phyloP scores from a whole-genome alignment of 2,797 vertebrate species.

The Cheirogaleus major region DNA sequence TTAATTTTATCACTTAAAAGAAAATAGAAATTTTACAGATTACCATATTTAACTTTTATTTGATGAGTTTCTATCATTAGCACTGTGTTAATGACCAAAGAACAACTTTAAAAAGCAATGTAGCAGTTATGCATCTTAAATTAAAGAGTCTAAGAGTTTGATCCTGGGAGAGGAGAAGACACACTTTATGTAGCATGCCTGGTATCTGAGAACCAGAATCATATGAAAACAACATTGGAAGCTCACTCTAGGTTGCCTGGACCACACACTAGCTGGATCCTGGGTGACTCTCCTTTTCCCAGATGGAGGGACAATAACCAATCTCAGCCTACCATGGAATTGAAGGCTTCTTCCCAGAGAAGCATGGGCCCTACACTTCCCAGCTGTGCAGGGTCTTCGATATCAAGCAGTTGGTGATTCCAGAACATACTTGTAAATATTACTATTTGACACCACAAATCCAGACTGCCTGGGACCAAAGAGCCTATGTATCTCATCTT shows the following conservation, averaged over 20 bases:
- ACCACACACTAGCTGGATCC: neutral
- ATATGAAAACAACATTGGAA: neutral
- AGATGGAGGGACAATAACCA: neutral
- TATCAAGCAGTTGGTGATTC: neutral
- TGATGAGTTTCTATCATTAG: neutral
- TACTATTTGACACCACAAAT: neutral
- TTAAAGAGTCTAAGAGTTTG: neutral
- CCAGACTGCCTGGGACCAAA: neutral
- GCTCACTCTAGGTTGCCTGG: neutral
- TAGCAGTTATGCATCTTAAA: neutral
- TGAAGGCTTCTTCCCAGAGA: neutral
- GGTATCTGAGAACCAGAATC: neutral
- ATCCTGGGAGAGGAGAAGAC: neutral
- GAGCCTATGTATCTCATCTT: neutral
- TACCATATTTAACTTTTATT: neutral
- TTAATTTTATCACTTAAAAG: neutral
- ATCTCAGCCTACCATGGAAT: neutral
- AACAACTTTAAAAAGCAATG: conserved; percentile 6
- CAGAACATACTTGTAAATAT: neutral
- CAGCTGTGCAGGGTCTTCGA: neutral
- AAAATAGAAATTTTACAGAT: neutral
- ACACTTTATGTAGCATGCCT: neutral
- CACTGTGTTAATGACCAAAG: neutral
- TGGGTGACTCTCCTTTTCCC: neutral
- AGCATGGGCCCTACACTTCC: neutral